phyloP scores from a whole-genome alignment of 2,797 vertebrate genomes.

The Manis crassicaudata region DNA sequence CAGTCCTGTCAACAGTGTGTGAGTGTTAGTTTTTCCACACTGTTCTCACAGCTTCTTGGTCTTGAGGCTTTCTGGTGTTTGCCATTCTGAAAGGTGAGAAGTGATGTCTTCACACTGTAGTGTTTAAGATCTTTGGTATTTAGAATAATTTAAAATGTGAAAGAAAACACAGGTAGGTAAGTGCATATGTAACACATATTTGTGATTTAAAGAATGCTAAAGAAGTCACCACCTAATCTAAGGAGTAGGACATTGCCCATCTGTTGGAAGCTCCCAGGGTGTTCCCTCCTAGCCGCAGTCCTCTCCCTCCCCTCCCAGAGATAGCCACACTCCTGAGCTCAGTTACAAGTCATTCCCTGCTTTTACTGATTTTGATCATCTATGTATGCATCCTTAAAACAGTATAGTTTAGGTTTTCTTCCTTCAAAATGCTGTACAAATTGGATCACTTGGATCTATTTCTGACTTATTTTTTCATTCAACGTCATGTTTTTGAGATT shows the following conservation, averaged over 20 bases:
- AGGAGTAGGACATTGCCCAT: background rate
- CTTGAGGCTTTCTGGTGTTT: background rate
- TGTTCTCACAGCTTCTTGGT: background rate
- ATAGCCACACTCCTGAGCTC: background rate
- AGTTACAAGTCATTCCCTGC: background rate
- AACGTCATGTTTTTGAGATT: background rate
- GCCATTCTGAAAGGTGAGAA: background rate
- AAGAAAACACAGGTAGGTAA: background rate
- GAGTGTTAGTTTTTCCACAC: background rate
- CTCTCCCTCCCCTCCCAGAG: background rate
- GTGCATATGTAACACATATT: background rate
- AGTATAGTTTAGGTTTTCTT: background rate
- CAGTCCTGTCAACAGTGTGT: background rate
- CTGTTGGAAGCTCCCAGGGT: background rate
- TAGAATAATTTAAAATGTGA: constrained; percentile 1
- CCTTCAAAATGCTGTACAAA: background rate
- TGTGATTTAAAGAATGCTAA: background rate
- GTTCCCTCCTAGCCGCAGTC: background rate
- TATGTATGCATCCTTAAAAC: background rate
- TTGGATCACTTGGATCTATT: background rate
- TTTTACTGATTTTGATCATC: background rate
- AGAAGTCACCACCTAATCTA: background rate
- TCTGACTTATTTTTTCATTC: background rate
- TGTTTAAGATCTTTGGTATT: background rate
- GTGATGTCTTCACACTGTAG: background rate